Percentiles rank a stretch among this genome's conserved stretches.
These are phyloP conservation scores for Ataeniobius toweri DNA, from an alignment of 2,797 vertebrate species.

Conservation along the genomic window DNA sequence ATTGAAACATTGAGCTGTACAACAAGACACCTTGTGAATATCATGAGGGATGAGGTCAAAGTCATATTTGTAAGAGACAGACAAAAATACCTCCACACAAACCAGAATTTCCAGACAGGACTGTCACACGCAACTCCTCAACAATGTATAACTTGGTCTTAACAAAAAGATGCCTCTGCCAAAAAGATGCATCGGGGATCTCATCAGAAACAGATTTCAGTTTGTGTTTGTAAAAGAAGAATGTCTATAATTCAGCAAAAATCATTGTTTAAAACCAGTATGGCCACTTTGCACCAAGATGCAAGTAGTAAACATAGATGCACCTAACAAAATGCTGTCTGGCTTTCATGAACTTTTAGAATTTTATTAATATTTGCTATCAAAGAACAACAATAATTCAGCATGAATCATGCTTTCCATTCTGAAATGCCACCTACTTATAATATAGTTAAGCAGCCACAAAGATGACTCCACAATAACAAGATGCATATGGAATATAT, in stretches of 20 bases:
- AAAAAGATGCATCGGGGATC: background rate
- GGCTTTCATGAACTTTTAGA: background rate
- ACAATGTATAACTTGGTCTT: background rate
- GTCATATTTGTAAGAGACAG: too few species aligned
- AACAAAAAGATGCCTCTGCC: background rate
- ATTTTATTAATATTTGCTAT: background rate
- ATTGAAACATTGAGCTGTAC: too few species aligned
- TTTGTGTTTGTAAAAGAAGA: background rate
- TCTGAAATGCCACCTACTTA: background rate
- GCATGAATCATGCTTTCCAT: background rate
- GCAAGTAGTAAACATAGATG: too few species aligned
- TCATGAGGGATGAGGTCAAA: too few species aligned
- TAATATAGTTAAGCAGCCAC: background rate
- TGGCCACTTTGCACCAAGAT: background rate
- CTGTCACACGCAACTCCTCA: background rate
- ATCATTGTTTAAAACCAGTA: background rate
- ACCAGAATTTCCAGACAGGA: background rate
- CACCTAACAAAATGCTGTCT: background rate
- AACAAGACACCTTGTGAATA: too few species aligned
- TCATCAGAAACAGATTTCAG: background rate
- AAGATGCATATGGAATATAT: too few species aligned
- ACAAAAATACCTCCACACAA: too few species aligned
- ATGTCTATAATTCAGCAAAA: background rate
- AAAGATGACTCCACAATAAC: too few species aligned
- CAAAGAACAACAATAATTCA: background rate